Evolutionary conservation across 2,797 vertebrate species (phyloP).

Genomic region (Melopsittacus undulatus): DNA sequence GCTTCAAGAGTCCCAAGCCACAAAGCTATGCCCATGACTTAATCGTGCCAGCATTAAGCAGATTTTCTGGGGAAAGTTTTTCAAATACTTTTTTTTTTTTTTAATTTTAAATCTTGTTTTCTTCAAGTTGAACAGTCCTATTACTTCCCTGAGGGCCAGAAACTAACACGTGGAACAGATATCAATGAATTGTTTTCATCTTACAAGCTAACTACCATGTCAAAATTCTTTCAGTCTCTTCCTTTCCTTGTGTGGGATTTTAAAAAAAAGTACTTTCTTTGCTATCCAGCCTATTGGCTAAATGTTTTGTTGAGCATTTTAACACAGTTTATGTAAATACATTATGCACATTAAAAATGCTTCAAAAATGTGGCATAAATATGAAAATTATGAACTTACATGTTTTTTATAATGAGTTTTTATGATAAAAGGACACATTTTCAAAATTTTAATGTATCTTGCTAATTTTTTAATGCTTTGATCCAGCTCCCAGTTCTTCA

Average conservation of each 20-base stretch:
- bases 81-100: neutral
- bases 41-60: conserved; percentile 48
- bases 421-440: neutral
- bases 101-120: conserved; percentile 22
- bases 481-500: neutral
- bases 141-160: conserved; percentile 18
- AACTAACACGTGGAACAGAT: conserved; percentile 49
- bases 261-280: neutral
- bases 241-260: neutral
- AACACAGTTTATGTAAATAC: neutral
- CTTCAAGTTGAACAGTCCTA: neutral
- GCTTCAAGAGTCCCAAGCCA: conserved; percentile 53
- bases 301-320: neutral
- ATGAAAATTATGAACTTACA: neutral
- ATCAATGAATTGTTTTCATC: conserved; percentile 46
- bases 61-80: conserved; percentile 48
- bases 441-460: neutral
- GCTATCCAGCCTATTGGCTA: neutral
- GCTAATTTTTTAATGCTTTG: neutral
- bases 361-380: neutral
- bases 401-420: neutral
- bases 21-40: conserved; percentile 53
- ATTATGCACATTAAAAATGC: neutral
- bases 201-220: neutral
- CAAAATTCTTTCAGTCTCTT: neutral